Conservation (phyloP, 1,140 invertebrate genomes). For the Drosophila parvula region DNA sequence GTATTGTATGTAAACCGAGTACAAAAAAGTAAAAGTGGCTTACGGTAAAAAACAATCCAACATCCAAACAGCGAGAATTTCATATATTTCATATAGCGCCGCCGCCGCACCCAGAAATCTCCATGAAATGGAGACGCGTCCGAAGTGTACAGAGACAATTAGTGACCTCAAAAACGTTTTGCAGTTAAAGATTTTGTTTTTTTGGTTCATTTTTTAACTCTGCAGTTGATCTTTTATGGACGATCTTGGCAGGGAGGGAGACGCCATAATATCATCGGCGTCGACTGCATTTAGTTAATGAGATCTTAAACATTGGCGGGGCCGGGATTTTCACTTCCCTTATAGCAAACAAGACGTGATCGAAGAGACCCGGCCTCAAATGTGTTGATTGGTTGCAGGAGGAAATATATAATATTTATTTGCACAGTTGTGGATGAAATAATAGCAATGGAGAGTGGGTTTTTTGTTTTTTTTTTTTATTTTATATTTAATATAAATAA, state of each 20-base stretch:
- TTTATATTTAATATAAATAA: too few species aligned
- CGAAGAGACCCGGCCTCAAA: conserved; percentile 34
- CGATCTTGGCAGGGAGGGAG: conserved; percentile 51
- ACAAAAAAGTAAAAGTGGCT: conserved; percentile 78
- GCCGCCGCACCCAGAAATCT: conserved; percentile 52
- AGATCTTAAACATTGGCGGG: conserved; percentile 56
- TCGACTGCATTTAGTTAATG: conserved; percentile 75
- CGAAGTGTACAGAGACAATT: conserved; percentile 67
- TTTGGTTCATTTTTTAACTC: background rate
- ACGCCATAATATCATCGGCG: conserved; percentile 44
- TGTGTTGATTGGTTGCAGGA: background rate
- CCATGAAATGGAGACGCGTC: conserved; percentile 43
- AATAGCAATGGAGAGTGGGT: background rate
- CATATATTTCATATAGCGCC: conserved; percentile 30
- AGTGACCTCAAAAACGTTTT: conserved; percentile 79
- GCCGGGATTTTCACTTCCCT: conserved; percentile 57
- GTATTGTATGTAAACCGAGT: conserved; percentile 27
- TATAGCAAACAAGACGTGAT: conserved; percentile 55
- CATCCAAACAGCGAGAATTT: conserved; percentile 54
- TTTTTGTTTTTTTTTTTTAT: too few species aligned
- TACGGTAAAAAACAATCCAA: conserved; percentile 64
- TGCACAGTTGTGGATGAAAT: background rate
- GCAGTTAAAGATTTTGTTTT: conserved; percentile 60
- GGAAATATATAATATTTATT: background rate
- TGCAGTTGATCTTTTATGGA: conserved; percentile 59